Percentiles rank a stretch among this genome's conserved stretches.
phyloP scores from a whole-genome alignment of 2,888 invertebrate genomes.

The Pachycephus smyrnensis region DNA sequence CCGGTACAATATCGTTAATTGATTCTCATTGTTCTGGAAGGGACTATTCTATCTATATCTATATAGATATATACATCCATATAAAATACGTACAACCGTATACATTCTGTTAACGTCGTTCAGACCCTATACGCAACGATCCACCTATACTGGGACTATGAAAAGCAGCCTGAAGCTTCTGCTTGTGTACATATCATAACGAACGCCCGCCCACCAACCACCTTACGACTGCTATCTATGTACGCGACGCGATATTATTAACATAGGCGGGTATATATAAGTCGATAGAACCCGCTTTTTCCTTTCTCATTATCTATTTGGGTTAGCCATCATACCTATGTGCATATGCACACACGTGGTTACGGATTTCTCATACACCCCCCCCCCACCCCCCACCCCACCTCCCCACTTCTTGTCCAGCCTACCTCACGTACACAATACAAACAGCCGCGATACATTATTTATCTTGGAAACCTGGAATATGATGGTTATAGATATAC shows the following conservation, averaged over 20 bases:
- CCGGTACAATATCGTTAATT: background rate
- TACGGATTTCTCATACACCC: background rate
- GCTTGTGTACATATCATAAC: background rate
- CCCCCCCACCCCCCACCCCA: too few relatives aligned
- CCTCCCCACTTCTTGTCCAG: background rate
- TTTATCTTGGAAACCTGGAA: background rate
- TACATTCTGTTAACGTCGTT: background rate
- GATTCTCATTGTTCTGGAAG: background rate
- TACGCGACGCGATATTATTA: conserved; percentile 30
- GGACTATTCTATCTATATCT: background rate
- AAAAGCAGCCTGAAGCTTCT: background rate
- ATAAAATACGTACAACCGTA: background rate
- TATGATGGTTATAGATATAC: background rate
- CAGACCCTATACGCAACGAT: background rate
- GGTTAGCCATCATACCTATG: conserved; percentile 40
- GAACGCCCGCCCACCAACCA: background rate
- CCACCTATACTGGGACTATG: background rate
- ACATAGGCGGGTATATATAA: conserved; percentile 35
- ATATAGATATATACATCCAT: background rate
- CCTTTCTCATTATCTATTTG: conserved; percentile 56
- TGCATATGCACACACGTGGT: background rate
- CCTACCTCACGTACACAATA: background rate
- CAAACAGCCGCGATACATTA: background rate
- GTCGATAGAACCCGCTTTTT: conserved; percentile 45
- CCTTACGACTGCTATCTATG: conserved; percentile 8